Evolutionary conservation across 2,113 vertebrate species (phyloP).

Genomic region (Candoia aspera): DNA sequence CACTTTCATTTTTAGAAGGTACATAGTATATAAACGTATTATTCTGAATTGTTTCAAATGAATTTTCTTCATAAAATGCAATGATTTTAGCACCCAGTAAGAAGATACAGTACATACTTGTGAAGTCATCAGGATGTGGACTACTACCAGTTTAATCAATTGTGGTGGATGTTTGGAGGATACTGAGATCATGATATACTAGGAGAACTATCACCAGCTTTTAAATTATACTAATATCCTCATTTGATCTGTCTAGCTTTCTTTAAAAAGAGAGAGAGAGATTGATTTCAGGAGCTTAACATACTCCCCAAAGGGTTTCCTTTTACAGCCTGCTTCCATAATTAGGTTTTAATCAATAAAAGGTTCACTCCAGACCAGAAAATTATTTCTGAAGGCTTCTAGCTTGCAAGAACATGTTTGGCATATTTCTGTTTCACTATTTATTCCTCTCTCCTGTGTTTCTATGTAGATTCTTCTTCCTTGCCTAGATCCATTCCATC

Average conservation of each 20-base stretch:
- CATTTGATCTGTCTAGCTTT: not conserved
- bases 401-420: not conserved
- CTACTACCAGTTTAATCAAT: not conserved
- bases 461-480: not conserved
- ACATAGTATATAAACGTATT: not conserved
- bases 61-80: not conserved
- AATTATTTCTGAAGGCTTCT: not conserved
- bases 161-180: not conserved
- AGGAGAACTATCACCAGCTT: not conserved
- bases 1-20: not conserved
- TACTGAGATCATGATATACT: not conserved
- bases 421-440: not conserved
- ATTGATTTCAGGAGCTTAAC: not conserved
- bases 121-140: not conserved
- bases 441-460: not conserved
- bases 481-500: not conserved
- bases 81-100: not conserved
- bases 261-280: not conserved
- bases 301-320: not conserved
- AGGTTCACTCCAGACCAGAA: not conserved
- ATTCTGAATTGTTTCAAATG: not conserved
- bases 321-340: not conserved
- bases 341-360: not conserved
- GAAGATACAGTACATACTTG: not conserved
- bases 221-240: not conserved